Percentiles rank a stretch among this genome's conserved stretches.
These are phyloP conservation scores for Plagiodera versicolora DNA, from an alignment of 2,888 invertebrate species.

Conservation along the genomic window DNA sequence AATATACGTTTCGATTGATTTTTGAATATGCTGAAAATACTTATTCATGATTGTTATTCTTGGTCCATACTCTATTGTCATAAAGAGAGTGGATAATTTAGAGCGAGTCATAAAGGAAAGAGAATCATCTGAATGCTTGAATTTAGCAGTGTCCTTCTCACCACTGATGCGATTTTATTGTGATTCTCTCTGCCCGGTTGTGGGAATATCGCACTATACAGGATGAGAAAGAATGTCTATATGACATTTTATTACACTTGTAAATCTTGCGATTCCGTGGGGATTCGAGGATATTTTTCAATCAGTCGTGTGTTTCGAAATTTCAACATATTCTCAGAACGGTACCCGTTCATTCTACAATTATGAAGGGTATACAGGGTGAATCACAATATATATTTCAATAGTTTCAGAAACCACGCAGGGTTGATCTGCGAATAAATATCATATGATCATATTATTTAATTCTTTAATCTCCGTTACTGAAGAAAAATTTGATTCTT, in stretches of 20 bases:
- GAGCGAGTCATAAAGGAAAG: conserved; percentile 36
- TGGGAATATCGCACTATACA: neutral
- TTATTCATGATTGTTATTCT: too few relatives aligned
- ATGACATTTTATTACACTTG: neutral
- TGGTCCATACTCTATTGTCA: too few relatives aligned
- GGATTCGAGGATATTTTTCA: neutral
- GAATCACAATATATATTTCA: too few relatives aligned
- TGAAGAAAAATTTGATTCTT: too few relatives aligned
- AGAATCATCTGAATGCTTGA: conserved; percentile 18
- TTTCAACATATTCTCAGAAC: neutral
- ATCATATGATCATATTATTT: too few relatives aligned
- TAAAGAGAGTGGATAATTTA: neutral
- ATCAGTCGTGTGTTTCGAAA: neutral
- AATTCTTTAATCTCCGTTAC: too few relatives aligned
- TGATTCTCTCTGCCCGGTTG: conserved; percentile 1
- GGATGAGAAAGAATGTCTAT: neutral
- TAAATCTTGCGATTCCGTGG: conserved; percentile 2
- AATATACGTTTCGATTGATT: too few relatives aligned
- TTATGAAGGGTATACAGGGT: too few relatives aligned
- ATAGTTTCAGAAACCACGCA: too few relatives aligned
- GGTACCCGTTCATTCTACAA: too few relatives aligned
- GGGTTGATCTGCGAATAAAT: too few relatives aligned
- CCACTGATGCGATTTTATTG: conserved; percentile 20
- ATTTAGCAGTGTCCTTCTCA: conserved; percentile 19
- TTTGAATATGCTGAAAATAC: too few relatives aligned